Evolutionary conservation across 2,888 invertebrate species (phyloP).

Genomic region (Acleris laterana): DNA sequence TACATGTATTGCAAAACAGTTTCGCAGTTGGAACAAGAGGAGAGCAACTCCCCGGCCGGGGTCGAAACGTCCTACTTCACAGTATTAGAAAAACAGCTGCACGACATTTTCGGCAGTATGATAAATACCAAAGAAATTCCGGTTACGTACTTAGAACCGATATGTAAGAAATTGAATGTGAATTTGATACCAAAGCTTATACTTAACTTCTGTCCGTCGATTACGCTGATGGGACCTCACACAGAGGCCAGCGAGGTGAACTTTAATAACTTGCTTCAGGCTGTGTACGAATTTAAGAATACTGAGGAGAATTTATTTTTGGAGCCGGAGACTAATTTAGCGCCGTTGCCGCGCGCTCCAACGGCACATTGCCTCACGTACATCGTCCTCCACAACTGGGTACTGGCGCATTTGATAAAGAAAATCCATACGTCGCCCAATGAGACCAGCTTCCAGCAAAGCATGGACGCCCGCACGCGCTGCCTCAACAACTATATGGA

Average conservation of each 20-base stretch:
- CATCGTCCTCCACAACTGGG: slow-evolving; percentile 87
- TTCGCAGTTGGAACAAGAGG: slow-evolving; percentile 75
- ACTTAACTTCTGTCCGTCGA: slow-evolving; percentile 88
- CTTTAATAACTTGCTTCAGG: slow-evolving; percentile 69
- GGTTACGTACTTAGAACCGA: slow-evolving; percentile 87
- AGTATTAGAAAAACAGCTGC: slow-evolving; percentile 80
- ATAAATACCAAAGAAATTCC: slow-evolving; percentile 88
- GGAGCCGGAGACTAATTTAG: slow-evolving; percentile 73
- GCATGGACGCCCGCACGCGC: slow-evolving; percentile 83
- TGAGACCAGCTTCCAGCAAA: slow-evolving; percentile 74
- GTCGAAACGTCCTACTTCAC: slow-evolving; percentile 75
- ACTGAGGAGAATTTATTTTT: slow-evolving; percentile 77
- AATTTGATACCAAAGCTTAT: slow-evolving; percentile 90
- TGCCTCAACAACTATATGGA: slow-evolving; percentile 86
- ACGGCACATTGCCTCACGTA: slow-evolving; percentile 85
- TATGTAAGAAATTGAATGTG: slow-evolving; percentile 88
- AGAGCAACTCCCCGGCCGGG: slow-evolving; percentile 51
- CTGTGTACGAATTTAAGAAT: slow-evolving; percentile 74
- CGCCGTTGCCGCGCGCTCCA: slow-evolving; percentile 72
- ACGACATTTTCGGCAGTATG: slow-evolving; percentile 86
- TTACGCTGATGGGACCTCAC: slow-evolving; percentile 72
- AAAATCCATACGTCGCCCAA: slow-evolving; percentile 85
- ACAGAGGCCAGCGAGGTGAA: slow-evolving; percentile 69
- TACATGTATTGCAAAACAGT: slow-evolving; percentile 85
- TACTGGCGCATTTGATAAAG: slow-evolving; percentile 87